phyloP scores from a whole-genome alignment of 2,888 invertebrate genomes.

The Asteroscopus sphinx region DNA sequence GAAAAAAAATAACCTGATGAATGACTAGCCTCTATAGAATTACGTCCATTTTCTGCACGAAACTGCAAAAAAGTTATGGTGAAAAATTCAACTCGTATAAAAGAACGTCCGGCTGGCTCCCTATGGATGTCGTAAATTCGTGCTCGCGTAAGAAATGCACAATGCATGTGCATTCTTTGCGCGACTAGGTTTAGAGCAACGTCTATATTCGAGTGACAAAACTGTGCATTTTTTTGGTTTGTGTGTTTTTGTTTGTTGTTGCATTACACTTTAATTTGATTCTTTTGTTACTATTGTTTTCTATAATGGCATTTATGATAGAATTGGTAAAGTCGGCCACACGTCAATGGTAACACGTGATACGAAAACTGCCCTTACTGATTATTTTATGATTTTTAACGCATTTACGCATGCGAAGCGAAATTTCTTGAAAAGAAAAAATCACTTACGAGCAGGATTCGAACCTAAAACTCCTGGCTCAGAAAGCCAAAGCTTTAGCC shows the following conservation, averaged over 20 bases:
- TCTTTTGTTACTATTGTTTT: neutral
- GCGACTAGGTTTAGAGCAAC: constrained; percentile 27
- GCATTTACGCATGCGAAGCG: too few species aligned
- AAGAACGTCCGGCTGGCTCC: constrained; percentile 52
- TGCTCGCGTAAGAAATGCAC: constrained; percentile 49
- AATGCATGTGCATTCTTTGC: constrained; percentile 52
- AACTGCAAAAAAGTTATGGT: constrained; percentile 29
- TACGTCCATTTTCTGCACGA: constrained; percentile 9
- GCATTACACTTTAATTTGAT: neutral
- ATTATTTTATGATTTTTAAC: too few species aligned
- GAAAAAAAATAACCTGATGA: too few species aligned
- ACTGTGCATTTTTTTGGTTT: constrained; percentile 1
- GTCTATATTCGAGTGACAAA: constrained; percentile 29
- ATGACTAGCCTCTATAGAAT: neutral
- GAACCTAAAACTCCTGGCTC: too few species aligned
- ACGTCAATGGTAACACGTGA: too few species aligned
- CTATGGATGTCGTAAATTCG: constrained; percentile 53
- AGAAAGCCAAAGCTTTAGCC: too few species aligned
- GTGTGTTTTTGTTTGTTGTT: neutral
- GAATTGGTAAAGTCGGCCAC: too few species aligned
- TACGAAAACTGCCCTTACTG: too few species aligned
- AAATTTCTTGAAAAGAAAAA: too few species aligned
- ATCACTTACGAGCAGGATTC: too few species aligned
- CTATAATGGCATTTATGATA: too few species aligned
- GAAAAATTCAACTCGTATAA: constrained; percentile 42